Conservation (phyloP, 2,113 vertebrate genomes). For the Vidua chalybeata region DNA sequence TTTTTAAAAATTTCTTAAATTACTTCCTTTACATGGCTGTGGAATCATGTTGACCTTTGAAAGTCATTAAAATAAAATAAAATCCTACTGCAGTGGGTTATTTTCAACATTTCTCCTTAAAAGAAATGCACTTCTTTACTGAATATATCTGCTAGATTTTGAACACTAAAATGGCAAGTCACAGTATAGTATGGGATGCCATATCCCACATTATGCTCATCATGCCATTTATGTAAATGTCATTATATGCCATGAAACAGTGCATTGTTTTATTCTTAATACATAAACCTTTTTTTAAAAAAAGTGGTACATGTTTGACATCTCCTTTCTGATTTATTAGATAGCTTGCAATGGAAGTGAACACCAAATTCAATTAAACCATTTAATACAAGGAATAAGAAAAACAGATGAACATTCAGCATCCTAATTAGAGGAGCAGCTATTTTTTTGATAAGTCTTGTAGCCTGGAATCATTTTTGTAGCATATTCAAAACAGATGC, state of each 20-base stretch:
- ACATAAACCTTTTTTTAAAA: neutral
- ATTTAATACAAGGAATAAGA: neutral
- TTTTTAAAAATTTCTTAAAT: neutral
- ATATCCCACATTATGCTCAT: neutral
- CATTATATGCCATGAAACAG: neutral
- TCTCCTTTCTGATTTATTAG: neutral
- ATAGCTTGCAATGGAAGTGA: neutral
- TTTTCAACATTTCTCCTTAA: neutral
- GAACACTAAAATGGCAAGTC: neutral
- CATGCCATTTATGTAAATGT: neutral
- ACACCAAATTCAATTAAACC: neutral
- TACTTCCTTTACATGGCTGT: neutral
- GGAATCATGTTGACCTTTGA: neutral
- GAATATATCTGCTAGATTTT: neutral
- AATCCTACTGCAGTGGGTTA: neutral
- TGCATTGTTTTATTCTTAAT: neutral
- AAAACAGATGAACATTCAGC: neutral
- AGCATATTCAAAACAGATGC: slow-evolving; percentile 49
- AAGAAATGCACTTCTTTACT: neutral
- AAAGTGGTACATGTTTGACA: neutral
- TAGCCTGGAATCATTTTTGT: neutral
- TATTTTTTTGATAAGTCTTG: slow-evolving; percentile 11
- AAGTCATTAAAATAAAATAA: neutral
- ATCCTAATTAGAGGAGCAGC: neutral
- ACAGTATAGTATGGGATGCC: neutral